phyloP scores from a whole-genome alignment of 1,140 invertebrate species.

The Drosophila teissieri region DNA sequence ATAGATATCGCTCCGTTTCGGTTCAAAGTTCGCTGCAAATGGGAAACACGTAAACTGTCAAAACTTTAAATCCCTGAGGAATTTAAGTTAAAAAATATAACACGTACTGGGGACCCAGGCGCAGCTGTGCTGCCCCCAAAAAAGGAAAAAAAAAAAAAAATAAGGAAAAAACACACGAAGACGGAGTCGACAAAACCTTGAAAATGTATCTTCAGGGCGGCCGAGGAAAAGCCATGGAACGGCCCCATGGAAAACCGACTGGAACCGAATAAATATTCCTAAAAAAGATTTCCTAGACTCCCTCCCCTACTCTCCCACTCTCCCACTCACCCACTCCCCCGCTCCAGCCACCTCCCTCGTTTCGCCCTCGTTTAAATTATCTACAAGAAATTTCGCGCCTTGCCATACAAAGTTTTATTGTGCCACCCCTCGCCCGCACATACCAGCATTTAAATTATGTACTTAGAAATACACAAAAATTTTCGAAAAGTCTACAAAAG shows the following conservation, averaged over 20 bases:
- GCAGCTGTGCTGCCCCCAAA: conserved; percentile 64
- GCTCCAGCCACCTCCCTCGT: neutral
- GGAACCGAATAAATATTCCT: conserved; percentile 52
- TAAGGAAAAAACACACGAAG: conserved; percentile 31
- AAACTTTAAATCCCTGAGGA: conserved; percentile 82
- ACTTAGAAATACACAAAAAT: conserved; percentile 83
- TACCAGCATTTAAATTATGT: conserved; percentile 82
- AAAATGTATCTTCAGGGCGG: conserved; percentile 67
- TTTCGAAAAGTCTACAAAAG: conserved; percentile 77
- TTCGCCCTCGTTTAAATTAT: conserved; percentile 72
- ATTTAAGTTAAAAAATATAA: conserved; percentile 84
- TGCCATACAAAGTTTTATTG: conserved; percentile 79
- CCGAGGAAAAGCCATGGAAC: conserved; percentile 26
- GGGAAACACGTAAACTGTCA: conserved; percentile 83
- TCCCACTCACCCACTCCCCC: no score
- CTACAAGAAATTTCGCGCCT: conserved; percentile 75
- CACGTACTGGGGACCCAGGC: conserved; percentile 67
- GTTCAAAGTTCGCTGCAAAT: conserved; percentile 79
- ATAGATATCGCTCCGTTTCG: conserved; percentile 34
- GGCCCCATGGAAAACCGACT: conserved; percentile 47
- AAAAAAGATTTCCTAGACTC: conserved; percentile 47
- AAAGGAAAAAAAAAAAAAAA: conserved; percentile 35
- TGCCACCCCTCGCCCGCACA: conserved; percentile 42
- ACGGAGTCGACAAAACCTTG: conserved; percentile 60
- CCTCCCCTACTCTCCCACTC: no score